phyloP scores from a whole-genome alignment of 2,888 invertebrate genomes.

The Sicus ferrugineus region DNA sequence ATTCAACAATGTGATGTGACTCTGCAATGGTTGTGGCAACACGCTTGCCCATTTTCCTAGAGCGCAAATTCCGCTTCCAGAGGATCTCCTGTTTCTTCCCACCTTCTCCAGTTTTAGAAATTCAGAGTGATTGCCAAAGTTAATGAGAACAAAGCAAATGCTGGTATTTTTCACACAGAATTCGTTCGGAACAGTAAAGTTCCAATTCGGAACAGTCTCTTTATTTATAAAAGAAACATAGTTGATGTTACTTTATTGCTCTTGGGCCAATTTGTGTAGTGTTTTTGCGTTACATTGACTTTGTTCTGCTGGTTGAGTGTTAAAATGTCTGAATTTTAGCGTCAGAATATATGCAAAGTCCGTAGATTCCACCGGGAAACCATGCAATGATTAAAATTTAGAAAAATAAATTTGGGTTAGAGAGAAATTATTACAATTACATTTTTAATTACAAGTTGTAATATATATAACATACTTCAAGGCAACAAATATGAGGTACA shows the following conservation, averaged over 20 bases:
- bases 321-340: too few species aligned
- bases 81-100: background rate
- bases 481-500: too few species aligned
- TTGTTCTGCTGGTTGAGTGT: background rate
- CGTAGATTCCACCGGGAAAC: too few species aligned
- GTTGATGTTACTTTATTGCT: background rate
- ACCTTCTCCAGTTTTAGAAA: background rate
- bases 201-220: conserved; percentile 18
- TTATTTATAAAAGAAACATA: conserved; percentile 22
- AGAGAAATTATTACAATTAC: too few species aligned
- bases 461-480: too few species aligned
- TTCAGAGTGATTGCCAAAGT: background rate
- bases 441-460: too few species aligned
- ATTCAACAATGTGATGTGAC: conserved; percentile 44
- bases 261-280: background rate
- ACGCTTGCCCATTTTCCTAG: conserved; percentile 56
- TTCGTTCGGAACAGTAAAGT: background rate
- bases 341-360: too few species aligned
- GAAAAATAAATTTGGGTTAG: too few species aligned
- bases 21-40: conserved; percentile 41
- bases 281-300: background rate
- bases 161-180: conserved; percentile 28
- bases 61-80: background rate
- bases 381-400: too few species aligned
- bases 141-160: background rate